Percentiles rank a stretch among this genome's conserved stretches.
Evolutionary conservation across 2,888 invertebrate species (phyloP).

Genomic region (Clostera curtula): DNA sequence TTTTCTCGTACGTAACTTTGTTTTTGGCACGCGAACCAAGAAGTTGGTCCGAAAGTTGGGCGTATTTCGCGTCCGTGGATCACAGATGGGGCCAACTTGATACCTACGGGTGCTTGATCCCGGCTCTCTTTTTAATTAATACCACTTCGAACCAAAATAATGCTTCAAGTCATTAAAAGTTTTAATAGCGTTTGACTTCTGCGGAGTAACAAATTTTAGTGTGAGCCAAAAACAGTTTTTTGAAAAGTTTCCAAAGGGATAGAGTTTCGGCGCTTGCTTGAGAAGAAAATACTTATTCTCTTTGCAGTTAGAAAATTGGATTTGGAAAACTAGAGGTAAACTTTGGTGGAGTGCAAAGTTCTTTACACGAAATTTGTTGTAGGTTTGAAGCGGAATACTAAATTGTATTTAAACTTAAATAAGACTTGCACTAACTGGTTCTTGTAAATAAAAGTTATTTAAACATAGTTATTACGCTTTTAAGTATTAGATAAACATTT

Average conservation of each 20-base stretch:
- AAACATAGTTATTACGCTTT: too few relatives aligned
- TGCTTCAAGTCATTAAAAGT: conserved; percentile 72
- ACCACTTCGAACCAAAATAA: conserved; percentile 70
- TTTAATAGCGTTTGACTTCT: conserved; percentile 71
- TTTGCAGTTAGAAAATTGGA: conserved; percentile 16
- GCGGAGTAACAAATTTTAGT: conserved; percentile 59
- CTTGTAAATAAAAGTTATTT: too few relatives aligned
- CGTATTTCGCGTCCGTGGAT: conserved; percentile 27
- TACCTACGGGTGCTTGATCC: conserved; percentile 49
- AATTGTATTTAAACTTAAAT: too few relatives aligned
- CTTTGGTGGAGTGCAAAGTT: too few relatives aligned
- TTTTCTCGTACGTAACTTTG: conserved; percentile 22
- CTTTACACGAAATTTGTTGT: too few relatives aligned
- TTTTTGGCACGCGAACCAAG: conserved; percentile 31
- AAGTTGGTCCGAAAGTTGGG: conserved; percentile 19
- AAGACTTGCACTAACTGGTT: too few relatives aligned
- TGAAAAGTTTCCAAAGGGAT: conserved; percentile 37
- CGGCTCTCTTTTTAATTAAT: conserved; percentile 70
- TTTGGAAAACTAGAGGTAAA: too few relatives aligned
- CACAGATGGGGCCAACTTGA: conserved; percentile 28
- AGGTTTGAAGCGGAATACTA: too few relatives aligned
- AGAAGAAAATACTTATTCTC: too few relatives aligned
- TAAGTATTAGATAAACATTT: too few relatives aligned
- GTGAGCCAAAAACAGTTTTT: conserved; percentile 48
- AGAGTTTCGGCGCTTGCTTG: conserved; percentile 10